Conservation (phyloP, 1,140 invertebrate species). For the Sycophila sp. region DNA sequence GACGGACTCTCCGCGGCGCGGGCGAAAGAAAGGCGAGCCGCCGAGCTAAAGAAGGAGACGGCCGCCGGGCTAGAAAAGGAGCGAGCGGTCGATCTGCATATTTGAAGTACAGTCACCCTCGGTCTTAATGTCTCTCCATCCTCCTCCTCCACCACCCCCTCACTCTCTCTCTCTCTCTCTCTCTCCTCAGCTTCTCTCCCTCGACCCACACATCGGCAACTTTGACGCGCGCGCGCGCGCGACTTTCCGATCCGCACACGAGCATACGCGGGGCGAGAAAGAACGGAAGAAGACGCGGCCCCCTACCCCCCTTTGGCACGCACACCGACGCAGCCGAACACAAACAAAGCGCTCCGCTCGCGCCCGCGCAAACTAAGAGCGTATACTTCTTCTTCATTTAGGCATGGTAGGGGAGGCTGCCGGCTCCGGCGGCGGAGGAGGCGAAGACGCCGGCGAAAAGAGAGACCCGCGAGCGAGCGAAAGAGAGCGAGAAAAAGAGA, state of each 20-base stretch:
- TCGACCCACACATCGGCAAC: not conserved
- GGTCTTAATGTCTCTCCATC: conserved; percentile 32
- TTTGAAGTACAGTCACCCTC: conserved; percentile 48
- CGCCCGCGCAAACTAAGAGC: conserved; percentile 39
- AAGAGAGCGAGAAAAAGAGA: conserved; percentile 7
- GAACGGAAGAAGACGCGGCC: not conserved
- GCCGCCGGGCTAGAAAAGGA: not conserved
- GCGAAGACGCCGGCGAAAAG: conserved; percentile 29
- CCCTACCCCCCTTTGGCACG: too few relatives aligned
- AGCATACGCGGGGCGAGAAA: conserved; percentile 36
- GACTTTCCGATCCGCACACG: conserved; percentile 38
- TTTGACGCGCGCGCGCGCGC: not conserved
- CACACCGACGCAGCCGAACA: not conserved
- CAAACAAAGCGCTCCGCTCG: conserved; percentile 27
- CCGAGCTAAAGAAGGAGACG: conserved; percentile 15
- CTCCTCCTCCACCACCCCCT: conserved; percentile 20
- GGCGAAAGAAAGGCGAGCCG: conserved; percentile 21
- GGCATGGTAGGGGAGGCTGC: conserved; percentile 10
- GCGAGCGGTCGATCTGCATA: conserved; percentile 50
- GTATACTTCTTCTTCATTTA: conserved; percentile 42
- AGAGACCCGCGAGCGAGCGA: conserved; percentile 19
- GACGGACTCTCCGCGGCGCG: not conserved
- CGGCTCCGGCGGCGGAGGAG: not conserved
- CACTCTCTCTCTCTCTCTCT: not conserved
- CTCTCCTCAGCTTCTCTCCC: conserved; percentile 25